Conservation (phyloP, 2,888 invertebrate species). For the Netelia virgata region DNA sequence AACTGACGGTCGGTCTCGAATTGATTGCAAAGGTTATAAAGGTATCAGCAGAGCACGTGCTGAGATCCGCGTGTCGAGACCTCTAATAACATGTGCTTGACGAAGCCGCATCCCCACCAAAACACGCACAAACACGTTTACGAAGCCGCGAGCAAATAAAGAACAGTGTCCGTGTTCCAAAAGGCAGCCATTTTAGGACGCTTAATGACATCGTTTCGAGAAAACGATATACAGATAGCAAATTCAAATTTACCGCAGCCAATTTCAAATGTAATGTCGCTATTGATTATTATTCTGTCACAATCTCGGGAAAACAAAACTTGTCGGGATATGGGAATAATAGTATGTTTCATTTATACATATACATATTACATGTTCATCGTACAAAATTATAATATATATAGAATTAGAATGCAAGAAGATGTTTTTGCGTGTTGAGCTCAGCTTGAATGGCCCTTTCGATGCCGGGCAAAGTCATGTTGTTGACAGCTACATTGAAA, state of each 20-base stretch:
- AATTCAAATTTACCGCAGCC: not conserved
- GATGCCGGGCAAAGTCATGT: constrained; percentile 76
- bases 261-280: not conserved
- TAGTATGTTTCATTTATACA: not conserved
- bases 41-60: constrained; percentile 57
- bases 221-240: not conserved
- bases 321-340: not conserved
- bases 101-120: constrained; percentile 24
- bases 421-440: constrained; percentile 76
- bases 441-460: constrained; percentile 82
- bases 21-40: constrained; percentile 48
- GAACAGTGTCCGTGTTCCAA: not conserved
- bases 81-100: constrained; percentile 45
- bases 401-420: constrained; percentile 72
- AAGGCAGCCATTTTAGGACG: constrained; percentile 7
- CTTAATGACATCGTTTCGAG: not conserved
- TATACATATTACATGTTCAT: constrained; percentile 1
- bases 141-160: not conserved
- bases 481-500: constrained; percentile 81
- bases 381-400: constrained; percentile 29
- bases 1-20: not conserved
- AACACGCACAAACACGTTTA: not conserved
- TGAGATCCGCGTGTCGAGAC: constrained; percentile 46
- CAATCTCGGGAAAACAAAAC: not conserved
- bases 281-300: not conserved